Base-by-base conservation (phyloP, 2,113 vertebrate species). In the Rhadina sibilatrix region DNA sequence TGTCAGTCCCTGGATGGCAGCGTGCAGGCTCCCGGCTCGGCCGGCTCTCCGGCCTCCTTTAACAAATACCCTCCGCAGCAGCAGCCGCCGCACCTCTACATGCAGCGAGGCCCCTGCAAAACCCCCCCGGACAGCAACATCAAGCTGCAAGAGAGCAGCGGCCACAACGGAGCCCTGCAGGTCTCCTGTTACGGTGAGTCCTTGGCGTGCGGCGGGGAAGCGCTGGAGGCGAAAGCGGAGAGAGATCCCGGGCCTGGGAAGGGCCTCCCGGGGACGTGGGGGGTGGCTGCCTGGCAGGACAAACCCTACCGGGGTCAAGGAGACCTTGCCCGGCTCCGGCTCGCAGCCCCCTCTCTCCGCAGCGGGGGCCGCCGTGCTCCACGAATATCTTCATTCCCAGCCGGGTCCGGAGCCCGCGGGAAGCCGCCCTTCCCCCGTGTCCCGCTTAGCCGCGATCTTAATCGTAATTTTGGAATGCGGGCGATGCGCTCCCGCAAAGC, bases 171-270 rank as follows among this genome's bases (percentile, higher is more conserved):
- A 98, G 98, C 98, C 93, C 97, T 99, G 96, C 97, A 97, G 84
- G 96, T 99, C 93, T 94, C 98, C 64, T 99, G 99, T 96, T 99
- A 99, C 97, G 99, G 99, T 99, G 98, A 99, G 99, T 98, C 72
- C 71, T 38, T 24, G 60, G 82, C 81, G 57, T 10, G 63, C 50
- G 77, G 60, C 28, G 38, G 87, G 90, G 23, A 23, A 56, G 12
- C 37, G 1, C 27, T 12, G 74, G 47, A 56, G 40, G 15, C 4
- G 44, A 82, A 53, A 79, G 40, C 17, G 15, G 38, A 57, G 69
- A 53, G 40, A 68, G 65, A 10, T 23, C 30, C 50, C 12, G 38
- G 49, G 66, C 33, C 57, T 24, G 53, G 23, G 53, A 83, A 54
- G 27, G 65, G 60, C 65, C 47, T 61, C 68, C 21, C 8, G 38